Evolutionary conservation across 2,113 vertebrate genomes (phyloP), one percentile per base, ranked within the genome.

Genomic region (Steatornis caripensis): DNA sequence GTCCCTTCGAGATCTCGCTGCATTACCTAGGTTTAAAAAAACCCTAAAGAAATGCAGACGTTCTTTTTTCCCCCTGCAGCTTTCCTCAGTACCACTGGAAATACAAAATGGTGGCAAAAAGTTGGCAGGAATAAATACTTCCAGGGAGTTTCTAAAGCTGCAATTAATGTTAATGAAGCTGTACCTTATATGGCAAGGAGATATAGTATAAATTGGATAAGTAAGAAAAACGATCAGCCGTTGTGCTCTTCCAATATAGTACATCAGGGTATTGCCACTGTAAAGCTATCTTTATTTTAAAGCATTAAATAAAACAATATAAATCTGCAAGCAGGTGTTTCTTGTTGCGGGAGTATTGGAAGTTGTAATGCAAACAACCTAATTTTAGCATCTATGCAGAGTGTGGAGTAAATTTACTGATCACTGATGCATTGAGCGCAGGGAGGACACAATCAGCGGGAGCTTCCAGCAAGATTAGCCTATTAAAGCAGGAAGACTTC

Each of bases 311-410:
- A 97, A 98, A 98, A 97, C 96, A 95, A 97, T 97, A 98, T 98
- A 98, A 97, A 98, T 98, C 98, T 97, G 95, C 92, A 97, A 97
- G 98, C 98, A 98, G 98, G 98, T 98, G 98, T 98, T 98, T 97
- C 97, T 97, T 97, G 96, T 97, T 97, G 97, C 82, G 12, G 95
- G 96, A 98, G 97, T 83, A 78, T 89, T 95, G 97, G 66, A 98
- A 98, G 98, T 96, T 98, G 97, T 96, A 98, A 98, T 83, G 96
- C 98, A 98, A 98, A 98, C 97, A 98, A 97, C 98, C 98, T 98
- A 98, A 98, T 98, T 98, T 98, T 98, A 98, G 98, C 97, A 97
- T 98, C 97, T 96, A 84, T 76, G 84, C 87, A 90, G 97, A 97
- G 98, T 90, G 94, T 37, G 97, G 92, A 98, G 97, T 97, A 96